Evolutionary conservation across 2,797 vertebrate genomes (phyloP).

Genomic region (Halcyon smyrnensis): DNA sequence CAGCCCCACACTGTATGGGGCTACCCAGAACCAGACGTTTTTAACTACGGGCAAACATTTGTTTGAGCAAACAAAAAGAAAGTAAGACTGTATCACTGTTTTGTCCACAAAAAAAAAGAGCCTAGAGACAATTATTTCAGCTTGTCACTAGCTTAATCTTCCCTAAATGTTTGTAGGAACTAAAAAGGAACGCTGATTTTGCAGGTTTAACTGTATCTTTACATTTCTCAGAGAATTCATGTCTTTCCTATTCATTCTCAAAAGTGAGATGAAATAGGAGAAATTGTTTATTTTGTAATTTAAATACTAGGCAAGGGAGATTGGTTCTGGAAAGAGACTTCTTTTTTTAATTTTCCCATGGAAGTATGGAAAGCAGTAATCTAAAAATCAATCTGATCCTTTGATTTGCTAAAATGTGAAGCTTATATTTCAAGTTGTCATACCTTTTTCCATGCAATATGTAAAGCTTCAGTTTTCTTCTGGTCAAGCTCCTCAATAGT

Average conservation of each 20-base stretch:
- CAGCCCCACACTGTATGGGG: not conserved
- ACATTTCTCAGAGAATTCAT: not conserved
- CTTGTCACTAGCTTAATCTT: not conserved
- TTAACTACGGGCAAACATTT: not conserved
- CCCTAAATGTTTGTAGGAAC: not conserved
- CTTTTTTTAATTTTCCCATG: no score
- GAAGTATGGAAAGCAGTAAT: not conserved
- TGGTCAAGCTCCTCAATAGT: conserved; percentile 92
- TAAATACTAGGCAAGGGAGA: not conserved
- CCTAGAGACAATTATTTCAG: not conserved
- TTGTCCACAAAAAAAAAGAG: no score
- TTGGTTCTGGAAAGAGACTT: not conserved
- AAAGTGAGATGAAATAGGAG: not conserved
- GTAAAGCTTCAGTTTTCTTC: conserved; percentile 92
- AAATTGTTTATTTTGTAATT: not conserved
- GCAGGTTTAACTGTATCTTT: not conserved
- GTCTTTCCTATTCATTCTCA: not conserved
- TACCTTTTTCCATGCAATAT: conserved; percentile 96
- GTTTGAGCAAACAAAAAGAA: not conserved
- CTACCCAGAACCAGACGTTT: not conserved
- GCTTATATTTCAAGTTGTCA: not conserved
- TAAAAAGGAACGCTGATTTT: not conserved
- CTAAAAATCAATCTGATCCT: not conserved
- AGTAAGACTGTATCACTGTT: not conserved
- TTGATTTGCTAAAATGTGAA: not conserved